Base-by-base conservation (phyloP, 1,140 invertebrate species). In the Eumaeus atala region DNA sequence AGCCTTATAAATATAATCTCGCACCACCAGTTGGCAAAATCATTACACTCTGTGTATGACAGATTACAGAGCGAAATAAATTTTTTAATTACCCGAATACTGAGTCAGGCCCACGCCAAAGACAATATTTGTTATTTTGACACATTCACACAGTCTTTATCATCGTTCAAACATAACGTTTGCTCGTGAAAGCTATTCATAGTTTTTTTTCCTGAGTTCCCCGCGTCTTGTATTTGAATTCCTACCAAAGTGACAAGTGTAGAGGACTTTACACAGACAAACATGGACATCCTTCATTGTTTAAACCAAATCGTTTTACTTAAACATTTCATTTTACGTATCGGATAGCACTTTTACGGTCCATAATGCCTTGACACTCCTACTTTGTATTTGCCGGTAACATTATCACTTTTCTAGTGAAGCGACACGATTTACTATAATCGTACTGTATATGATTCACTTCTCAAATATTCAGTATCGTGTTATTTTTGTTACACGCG, bases 121-220 rank as follows among this genome's bases (percentile, higher is more conserved):
- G 73, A 78, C 72, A 84, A 82, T 83, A 84, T 84, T 84, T 82
- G 77, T 76, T 77, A 73, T 86, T 86, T 86, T 86, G 81, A 82
- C 81, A 84, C 80, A 84, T 86, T 86, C 81, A 86, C 79, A 84
- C 79, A 84, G 62, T 68, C 70, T 83, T 84, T 84, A 86, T 86
- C 83, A 60, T 68, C 76, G 72, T 72, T n/a, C 74, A 84, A 83
- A 86, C 74, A 83, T 86, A 55, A 67, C 74, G 80, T 77, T 84
- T 86, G 68, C 73, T 67, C 70, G 83, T 80, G 79, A 86, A 86
- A 84, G 79, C 70, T 70, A 77, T 84, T 77, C 74, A 81, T 64
- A 28, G 6, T 28, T 28, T 77, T 83, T 83, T 81, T 79, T 78
- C 67, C 54, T 60, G 66, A 61, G 61, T 64, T 67, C 66, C 64